Percentiles rank a stretch among this genome's conserved stretches.
phyloP scores from a whole-genome alignment of 2,888 invertebrate species.

The Lepidochitona cinerea region DNA sequence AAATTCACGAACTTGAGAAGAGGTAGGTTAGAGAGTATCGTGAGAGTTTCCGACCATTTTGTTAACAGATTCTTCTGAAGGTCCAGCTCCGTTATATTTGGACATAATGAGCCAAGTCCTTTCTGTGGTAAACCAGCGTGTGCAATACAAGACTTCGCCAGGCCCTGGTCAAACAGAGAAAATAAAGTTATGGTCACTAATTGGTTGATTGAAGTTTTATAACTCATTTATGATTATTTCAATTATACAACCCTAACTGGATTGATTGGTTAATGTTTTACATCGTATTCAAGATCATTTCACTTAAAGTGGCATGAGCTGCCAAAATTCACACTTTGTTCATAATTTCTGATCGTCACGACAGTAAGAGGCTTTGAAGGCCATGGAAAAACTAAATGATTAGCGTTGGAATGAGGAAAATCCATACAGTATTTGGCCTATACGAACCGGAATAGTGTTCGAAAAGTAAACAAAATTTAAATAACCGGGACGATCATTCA shows the following conservation, averaged over 20 bases:
- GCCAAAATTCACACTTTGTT: too few relatives aligned
- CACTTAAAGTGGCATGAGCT: too few relatives aligned
- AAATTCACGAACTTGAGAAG: slow-evolving; percentile 73
- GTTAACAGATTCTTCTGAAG: slow-evolving; percentile 82
- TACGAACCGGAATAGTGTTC: too few relatives aligned
- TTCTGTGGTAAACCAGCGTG: slow-evolving; percentile 46
- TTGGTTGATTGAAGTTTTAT: neutral
- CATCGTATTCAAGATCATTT: too few relatives aligned
- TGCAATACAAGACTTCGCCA: slow-evolving; percentile 40
- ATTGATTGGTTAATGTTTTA: too few relatives aligned
- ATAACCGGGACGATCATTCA: too few relatives aligned
- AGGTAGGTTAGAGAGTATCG: slow-evolving; percentile 78
- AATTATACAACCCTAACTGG: neutral
- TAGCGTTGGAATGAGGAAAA: too few relatives aligned
- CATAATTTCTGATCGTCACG: too few relatives aligned
- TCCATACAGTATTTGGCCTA: too few relatives aligned
- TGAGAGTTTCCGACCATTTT: slow-evolving; percentile 81
- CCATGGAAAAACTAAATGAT: too few relatives aligned
- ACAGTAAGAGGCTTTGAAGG: too few relatives aligned
- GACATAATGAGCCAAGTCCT: slow-evolving; percentile 67
- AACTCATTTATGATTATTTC: neutral
- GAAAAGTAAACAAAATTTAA: too few relatives aligned
- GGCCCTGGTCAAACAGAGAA: slow-evolving; percentile 36
- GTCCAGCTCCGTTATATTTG: slow-evolving; percentile 81
- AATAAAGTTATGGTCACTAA: neutral